Percentiles rank a stretch among this genome's conserved stretches.
phyloP scores from a whole-genome alignment of 2,797 vertebrate genomes.

The Lithobates pipiens region DNA sequence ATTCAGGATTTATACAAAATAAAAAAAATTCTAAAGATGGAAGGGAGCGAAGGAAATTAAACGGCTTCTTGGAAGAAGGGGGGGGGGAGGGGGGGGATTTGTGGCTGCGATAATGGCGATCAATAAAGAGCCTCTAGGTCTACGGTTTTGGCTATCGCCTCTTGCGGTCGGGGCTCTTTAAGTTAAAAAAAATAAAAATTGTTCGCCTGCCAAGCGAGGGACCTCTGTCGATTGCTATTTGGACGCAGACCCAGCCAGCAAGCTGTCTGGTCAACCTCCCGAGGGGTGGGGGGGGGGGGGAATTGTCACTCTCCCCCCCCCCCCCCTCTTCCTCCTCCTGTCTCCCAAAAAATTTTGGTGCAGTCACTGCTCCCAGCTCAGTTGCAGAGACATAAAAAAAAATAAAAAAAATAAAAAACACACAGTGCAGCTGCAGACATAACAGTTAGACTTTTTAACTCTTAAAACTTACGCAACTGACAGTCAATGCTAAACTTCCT shows the following conservation, averaged over 20 bases:
- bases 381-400: constrained; percentile 47
- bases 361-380: constrained; percentile 31
- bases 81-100: neutral
- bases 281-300: neutral
- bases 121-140: neutral
- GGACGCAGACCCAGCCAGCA: neutral
- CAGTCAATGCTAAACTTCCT: constrained; percentile 21
- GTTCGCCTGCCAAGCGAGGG: neutral
- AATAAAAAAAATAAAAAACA: neutral
- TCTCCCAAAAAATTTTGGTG: constrained; percentile 57
- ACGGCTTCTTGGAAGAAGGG: neutral
- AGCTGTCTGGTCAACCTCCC: constrained; percentile 25
- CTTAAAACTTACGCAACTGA: constrained; percentile 26
- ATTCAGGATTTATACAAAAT: neutral
- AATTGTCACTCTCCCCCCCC: constrained; percentile 15
- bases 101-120: neutral
- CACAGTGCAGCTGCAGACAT: constrained; percentile 2
- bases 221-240: constrained; percentile 1
- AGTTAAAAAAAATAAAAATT: neutral
- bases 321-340: neutral
- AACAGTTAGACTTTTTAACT: constrained; percentile 4
- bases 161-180: constrained; percentile 19
- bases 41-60: neutral
- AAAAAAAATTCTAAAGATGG: neutral
- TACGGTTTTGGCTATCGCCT: neutral